These are phyloP conservation scores for Cherax quadricarinatus DNA, from an alignment of 1,140 invertebrate species.

Conservation along the genomic window DNA sequence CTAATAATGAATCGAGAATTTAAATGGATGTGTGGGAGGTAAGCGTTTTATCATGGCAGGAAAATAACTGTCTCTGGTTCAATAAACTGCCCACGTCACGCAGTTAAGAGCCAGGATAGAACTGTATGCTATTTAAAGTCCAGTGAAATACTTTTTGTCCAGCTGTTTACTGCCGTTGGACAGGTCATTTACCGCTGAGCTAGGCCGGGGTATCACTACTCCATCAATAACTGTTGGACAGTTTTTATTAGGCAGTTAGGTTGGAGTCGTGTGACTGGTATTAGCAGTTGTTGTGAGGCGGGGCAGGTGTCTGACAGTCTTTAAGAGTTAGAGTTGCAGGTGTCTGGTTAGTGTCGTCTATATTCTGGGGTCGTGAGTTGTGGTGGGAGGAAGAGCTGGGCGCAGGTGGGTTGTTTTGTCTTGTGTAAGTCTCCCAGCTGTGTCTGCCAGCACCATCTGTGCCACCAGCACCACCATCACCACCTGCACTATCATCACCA, in stretches of 20 bases:
- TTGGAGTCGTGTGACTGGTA: background rate
- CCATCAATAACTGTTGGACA: background rate
- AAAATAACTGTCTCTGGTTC: background rate
- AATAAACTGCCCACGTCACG: background rate
- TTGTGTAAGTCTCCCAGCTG: too few species aligned
- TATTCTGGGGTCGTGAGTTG: too few species aligned
- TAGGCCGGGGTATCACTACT: background rate
- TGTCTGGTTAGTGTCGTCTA: too few species aligned
- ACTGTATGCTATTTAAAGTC: background rate
- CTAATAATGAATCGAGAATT: background rate
- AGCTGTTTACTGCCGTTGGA: constrained; percentile 1
- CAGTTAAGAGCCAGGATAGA: background rate
- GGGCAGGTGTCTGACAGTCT: too few species aligned
- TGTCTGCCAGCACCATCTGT: background rate
- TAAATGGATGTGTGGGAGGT: background rate
- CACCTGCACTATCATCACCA: too few species aligned
- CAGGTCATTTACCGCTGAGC: background rate
- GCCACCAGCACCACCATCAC: background rate
- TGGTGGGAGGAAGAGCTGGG: too few species aligned
- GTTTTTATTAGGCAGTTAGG: background rate
- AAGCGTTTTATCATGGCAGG: background rate
- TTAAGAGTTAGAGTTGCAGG: too few species aligned
- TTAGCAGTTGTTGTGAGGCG: too few species aligned
- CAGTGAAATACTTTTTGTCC: background rate
- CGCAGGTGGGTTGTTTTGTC: too few species aligned